A percentile compares a stretch with the other conserved stretches of the same genome.
Conservation (phyloP, 2,113 vertebrate species). For the Callithrix jacchus region DNA sequence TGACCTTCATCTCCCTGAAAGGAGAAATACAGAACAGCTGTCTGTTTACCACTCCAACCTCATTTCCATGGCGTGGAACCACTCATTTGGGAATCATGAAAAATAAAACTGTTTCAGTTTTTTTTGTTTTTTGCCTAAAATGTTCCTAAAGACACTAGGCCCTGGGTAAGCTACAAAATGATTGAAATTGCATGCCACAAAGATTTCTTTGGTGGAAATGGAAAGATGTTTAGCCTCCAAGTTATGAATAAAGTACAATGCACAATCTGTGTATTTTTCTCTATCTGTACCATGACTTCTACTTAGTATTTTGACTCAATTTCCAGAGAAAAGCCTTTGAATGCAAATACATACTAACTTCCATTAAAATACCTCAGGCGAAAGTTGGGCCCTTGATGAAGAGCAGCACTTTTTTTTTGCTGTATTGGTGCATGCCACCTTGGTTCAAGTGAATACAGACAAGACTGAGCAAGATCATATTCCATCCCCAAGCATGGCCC, state of each 20-base stretch:
- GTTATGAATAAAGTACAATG: conserved; percentile 36
- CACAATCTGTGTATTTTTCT: conserved; percentile 13
- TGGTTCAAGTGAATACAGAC: neutral
- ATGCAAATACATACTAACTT: neutral
- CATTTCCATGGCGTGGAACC: conserved; percentile 73
- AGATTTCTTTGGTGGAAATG: conserved; percentile 74
- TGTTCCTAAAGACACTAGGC: conserved; percentile 65
- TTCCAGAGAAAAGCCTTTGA: neutral
- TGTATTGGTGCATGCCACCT: neutral
- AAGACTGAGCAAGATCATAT: neutral
- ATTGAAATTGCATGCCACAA: conserved; percentile 76
- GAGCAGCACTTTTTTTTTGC: neutral
- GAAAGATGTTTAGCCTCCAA: conserved; percentile 66
- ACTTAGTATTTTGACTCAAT: conserved; percentile 55
- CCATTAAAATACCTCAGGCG: neutral
- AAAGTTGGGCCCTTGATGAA: neutral
- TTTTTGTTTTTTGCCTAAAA: conserved; percentile 60
- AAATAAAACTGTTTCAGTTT: conserved; percentile 60
- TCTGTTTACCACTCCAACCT: conserved; percentile 63
- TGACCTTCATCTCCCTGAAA: conserved; percentile 79
- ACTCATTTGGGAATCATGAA: conserved; percentile 82
- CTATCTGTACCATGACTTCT: conserved; percentile 48
- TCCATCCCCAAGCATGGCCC: neutral
- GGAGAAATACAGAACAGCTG: conserved; percentile 64
- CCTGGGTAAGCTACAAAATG: conserved; percentile 48